These are phyloP conservation scores for Macrosteles quadrilineatus DNA, from an alignment of 1,140 invertebrate genomes.

Conservation along the genomic window DNA sequence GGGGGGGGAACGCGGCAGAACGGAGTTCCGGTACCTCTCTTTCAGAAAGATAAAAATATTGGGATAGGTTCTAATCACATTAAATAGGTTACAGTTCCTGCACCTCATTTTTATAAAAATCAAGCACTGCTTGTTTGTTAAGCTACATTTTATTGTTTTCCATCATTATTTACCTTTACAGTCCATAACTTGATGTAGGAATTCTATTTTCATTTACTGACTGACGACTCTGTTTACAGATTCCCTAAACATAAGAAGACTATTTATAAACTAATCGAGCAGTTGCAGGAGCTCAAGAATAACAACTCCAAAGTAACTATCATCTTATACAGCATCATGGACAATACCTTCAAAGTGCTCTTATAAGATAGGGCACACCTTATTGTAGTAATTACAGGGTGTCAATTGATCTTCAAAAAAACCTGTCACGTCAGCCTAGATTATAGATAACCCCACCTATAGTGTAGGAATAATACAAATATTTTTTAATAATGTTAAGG, in stretches of 20 bases:
- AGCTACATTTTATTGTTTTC: too few species aligned
- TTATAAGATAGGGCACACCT: background rate
- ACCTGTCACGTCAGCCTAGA: background rate
- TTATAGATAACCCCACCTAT: background rate
- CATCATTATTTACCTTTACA: too few species aligned
- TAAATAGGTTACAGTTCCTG: too few species aligned
- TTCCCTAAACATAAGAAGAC: slow-evolving; percentile 48
- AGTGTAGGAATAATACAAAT: background rate
- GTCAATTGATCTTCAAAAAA: background rate
- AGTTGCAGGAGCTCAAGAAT: slow-evolving; percentile 46
- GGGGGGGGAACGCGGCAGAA: too few species aligned
- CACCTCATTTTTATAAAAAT: too few species aligned
- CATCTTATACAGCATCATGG: background rate
- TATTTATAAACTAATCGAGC: slow-evolving; percentile 47
- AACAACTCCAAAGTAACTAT: slow-evolving; percentile 7
- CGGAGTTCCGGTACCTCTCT: too few species aligned
- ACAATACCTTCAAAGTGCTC: slow-evolving; percentile 19
- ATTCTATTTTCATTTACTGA: too few species aligned
- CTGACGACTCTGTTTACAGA: too few species aligned
- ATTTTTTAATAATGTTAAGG: background rate
- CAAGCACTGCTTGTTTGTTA: too few species aligned
- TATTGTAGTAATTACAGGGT: background rate
- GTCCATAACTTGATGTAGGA: too few species aligned
- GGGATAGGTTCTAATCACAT: too few species aligned
- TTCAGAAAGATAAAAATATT: too few species aligned